phyloP scores from a whole-genome alignment of 1,140 invertebrate genomes.

The Cardiocondyla obscurior region DNA sequence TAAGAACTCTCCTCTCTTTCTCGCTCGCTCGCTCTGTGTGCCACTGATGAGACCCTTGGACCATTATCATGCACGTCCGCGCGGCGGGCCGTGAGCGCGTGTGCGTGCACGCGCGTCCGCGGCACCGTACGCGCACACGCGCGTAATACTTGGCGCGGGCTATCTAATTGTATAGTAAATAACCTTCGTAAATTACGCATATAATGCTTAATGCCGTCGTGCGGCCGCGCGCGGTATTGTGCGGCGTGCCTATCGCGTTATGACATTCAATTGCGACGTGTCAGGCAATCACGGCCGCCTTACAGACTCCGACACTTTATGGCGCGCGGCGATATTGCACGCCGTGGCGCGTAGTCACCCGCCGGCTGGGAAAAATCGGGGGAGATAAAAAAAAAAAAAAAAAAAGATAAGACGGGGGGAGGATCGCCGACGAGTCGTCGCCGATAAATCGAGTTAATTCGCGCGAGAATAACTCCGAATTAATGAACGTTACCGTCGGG shows the following conservation, averaged over 20 bases:
- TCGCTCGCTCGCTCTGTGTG: constrained; percentile 13
- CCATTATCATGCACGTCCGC: constrained; percentile 65
- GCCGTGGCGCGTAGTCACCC: constrained; percentile 18
- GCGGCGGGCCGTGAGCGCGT: not conserved
- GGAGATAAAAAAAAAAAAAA: not conserved
- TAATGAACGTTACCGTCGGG: constrained; percentile 38
- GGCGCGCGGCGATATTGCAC: constrained; percentile 30
- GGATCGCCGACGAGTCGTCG: not conserved
- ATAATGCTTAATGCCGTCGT: constrained; percentile 66
- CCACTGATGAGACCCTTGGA: constrained; percentile 62
- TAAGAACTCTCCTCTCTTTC: constrained; percentile 32
- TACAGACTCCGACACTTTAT: constrained; percentile 46
- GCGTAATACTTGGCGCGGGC: constrained; percentile 52
- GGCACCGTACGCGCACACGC: constrained; percentile 5
- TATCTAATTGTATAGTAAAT: constrained; percentile 73
- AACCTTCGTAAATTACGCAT: constrained; percentile 72
- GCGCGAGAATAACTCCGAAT: constrained; percentile 34
- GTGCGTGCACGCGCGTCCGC: not conserved
- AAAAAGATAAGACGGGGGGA: too few species aligned
- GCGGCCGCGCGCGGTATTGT: constrained; percentile 67
- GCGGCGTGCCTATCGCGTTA: constrained; percentile 62
- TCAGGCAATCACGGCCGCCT: constrained; percentile 64
- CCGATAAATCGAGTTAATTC: constrained; percentile 40
- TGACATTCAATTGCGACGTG: constrained; percentile 71
- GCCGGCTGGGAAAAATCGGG: not conserved